Base-by-base conservation (phyloP, 2,113 vertebrate species). In the Pangasianodon gigas region DNA sequence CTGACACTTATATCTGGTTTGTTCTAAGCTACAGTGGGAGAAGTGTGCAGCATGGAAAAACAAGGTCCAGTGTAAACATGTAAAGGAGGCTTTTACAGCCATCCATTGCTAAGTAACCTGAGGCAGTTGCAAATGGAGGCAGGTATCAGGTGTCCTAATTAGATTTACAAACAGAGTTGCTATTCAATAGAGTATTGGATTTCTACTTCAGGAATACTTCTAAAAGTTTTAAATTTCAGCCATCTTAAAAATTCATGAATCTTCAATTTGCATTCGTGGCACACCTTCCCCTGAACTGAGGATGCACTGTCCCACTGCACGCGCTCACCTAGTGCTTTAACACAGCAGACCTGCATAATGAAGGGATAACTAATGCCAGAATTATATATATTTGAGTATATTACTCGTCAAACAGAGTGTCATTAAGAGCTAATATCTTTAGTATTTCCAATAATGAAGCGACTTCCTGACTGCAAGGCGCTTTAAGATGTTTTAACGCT, bases 101-200 rank as follows among this genome's bases (percentile, higher is more conserved):
- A 91, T 90, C 84, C 81, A 89, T 89, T 91, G 91, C 91, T 58
- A 32, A 60, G 95, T 95, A 96, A 96, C 92, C 18, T 90, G 94
- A 96, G 92, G 94, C 41, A 91, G 29, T 88, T 89, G 87, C 91
- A 90, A 89, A 91, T 74, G 87, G 71, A 41, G 62, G 85, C 60
- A 41, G 88, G 62, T 44, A 91, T 96, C 94, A 91, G 26, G 85
- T 96, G 89, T 95, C 95, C 95, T 95, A 95, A 96, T 96, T 96
- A 95, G 95, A 96, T 95, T 94, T 94, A 94, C 93, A 95, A 94
- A 95, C 93, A 88, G 91, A 93, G 93, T 94, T 79, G 89, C 91
- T 91, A 95, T 95, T 95, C 95, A 93, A 71, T 86, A 89, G 89
- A 83, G 93, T 95, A 94, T 97, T 91, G 74, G 32, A 89, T 96